Percentiles rank a stretch among this genome's conserved stretches.
Evolutionary conservation across 2,797 vertebrate genomes (phyloP).

Genomic region (Fundulus diaphanus): DNA sequence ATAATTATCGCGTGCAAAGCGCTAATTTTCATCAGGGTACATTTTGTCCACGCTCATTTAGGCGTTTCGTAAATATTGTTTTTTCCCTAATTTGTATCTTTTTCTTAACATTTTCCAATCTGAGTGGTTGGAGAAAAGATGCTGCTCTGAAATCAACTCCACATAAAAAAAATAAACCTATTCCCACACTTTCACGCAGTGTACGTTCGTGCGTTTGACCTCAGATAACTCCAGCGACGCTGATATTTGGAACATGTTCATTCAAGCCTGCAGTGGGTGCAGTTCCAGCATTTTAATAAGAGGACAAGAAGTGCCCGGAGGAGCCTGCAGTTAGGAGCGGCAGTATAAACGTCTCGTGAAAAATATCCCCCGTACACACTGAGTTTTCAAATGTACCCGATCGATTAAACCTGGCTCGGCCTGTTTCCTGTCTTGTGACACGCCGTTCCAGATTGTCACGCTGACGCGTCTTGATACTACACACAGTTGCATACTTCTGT

Average conservation of each 20-base stretch:
- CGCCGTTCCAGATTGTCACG: slow-evolving; percentile 64
- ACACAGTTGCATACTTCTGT: slow-evolving; percentile 49
- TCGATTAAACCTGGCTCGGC: slow-evolving; percentile 18
- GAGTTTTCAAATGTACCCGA: neutral
- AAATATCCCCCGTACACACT: slow-evolving; percentile 27
- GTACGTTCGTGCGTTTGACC: neutral
- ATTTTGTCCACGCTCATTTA: neutral
- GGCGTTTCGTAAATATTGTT: neutral
- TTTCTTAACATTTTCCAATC: neutral
- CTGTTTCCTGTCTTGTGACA: slow-evolving; percentile 41
- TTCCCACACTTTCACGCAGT: neutral
- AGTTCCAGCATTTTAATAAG: slow-evolving; percentile 47
- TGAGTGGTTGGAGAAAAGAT: neutral
- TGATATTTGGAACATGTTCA: slow-evolving; percentile 46
- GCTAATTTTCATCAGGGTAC: no score
- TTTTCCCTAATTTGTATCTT: neutral
- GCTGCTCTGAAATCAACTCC: neutral
- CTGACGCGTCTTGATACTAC: slow-evolving; percentile 14
- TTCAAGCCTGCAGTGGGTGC: slow-evolving; percentile 48
- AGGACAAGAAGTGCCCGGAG: slow-evolving; percentile 64
- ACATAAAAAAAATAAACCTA: neutral
- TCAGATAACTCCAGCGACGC: neutral
- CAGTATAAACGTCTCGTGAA: slow-evolving; percentile 52
- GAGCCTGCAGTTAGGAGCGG: slow-evolving; percentile 51
- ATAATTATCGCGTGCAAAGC: neutral